Conservation (phyloP, 1,140 invertebrate genomes). For the Leptopilina clavipes region DNA sequence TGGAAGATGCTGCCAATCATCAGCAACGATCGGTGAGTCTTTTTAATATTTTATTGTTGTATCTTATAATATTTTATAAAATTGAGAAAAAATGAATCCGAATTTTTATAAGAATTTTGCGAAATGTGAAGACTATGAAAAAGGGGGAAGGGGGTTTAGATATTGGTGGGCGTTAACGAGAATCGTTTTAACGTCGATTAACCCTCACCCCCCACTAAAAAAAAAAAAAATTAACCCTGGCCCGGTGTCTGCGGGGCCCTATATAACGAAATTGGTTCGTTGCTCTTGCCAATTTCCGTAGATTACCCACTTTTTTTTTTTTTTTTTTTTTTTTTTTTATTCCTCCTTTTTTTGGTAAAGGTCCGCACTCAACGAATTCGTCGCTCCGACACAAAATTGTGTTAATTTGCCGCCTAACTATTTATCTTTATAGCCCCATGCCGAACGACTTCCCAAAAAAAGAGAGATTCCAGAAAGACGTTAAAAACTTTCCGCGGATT, state of each 20-base stretch:
- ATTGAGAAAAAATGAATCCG: too few species aligned
- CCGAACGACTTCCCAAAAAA: slow-evolving; percentile 60
- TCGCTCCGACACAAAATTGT: slow-evolving; percentile 68
- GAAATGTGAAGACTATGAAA: slow-evolving; percentile 49
- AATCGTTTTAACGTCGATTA: slow-evolving; percentile 72
- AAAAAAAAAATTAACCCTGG: slow-evolving; percentile 60
- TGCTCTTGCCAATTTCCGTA: slow-evolving; percentile 72
- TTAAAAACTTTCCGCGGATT: slow-evolving; percentile 61
- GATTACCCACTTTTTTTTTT: slow-evolving; percentile 65
- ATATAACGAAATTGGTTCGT: slow-evolving; percentile 70
- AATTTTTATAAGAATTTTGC: slow-evolving; percentile 41
- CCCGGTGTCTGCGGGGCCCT: slow-evolving; percentile 66
- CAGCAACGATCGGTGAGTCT: too few species aligned
- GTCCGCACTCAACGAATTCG: slow-evolving; percentile 50
- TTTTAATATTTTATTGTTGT: too few species aligned
- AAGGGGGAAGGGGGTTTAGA: slow-evolving; percentile 39
- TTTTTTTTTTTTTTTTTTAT: slow-evolving; percentile 46
- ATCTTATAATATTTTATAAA: too few species aligned
- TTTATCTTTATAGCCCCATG: slow-evolving; percentile 70
- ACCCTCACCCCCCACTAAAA: slow-evolving; percentile 59
- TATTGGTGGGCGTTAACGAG: slow-evolving; percentile 71
- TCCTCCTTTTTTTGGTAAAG: slow-evolving; percentile 24
- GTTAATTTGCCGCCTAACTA: slow-evolving; percentile 72
- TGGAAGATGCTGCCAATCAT: too few species aligned
- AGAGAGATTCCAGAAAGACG: slow-evolving; percentile 61